Conservation (phyloP, 2,797 vertebrate species). For the Halcyon leucocephala region DNA sequence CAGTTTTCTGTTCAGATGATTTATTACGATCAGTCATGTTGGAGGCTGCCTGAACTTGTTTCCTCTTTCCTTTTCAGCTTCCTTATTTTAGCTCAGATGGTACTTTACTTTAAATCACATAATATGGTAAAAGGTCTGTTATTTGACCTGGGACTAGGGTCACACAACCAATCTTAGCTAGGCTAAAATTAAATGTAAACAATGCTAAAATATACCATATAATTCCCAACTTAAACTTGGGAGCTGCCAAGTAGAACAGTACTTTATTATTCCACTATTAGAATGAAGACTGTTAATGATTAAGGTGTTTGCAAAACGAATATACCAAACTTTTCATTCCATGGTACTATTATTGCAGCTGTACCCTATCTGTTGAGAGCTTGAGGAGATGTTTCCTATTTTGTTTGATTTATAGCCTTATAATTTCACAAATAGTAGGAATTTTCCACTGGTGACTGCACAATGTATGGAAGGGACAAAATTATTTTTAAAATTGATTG, state of each 20-base stretch:
- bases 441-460: slow-evolving; percentile 42
- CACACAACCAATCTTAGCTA: slow-evolving; percentile 12
- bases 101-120: slow-evolving; percentile 52
- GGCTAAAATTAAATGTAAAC: slow-evolving; percentile 65
- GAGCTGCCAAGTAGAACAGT: slow-evolving; percentile 29
- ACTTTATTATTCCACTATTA: slow-evolving; percentile 18
- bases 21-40: slow-evolving; percentile 46
- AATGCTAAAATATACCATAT: neutral
- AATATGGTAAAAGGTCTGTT: slow-evolving; percentile 57
- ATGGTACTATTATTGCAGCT: slow-evolving; percentile 43
- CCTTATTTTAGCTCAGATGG: slow-evolving; percentile 67
- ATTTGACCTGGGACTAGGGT: slow-evolving; percentile 60
- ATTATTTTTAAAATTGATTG: neutral
- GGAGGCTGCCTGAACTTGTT: slow-evolving; percentile 48
- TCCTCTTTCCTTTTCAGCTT: slow-evolving; percentile 70
- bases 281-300: slow-evolving; percentile 20
- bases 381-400: slow-evolving; percentile 61
- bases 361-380: slow-evolving; percentile 10
- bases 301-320: slow-evolving; percentile 8
- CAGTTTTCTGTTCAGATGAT: slow-evolving; percentile 39
- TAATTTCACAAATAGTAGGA: slow-evolving; percentile 13
- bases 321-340: slow-evolving; percentile 38
- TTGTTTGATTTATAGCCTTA: slow-evolving; percentile 61
- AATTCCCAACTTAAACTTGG: slow-evolving; percentile 10
- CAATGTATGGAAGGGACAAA: slow-evolving; percentile 30